Conservation (phyloP, 30 jellyfish, hydroid and myxozoan genomes). For the Chrysaora quinquecirrha region DNA sequence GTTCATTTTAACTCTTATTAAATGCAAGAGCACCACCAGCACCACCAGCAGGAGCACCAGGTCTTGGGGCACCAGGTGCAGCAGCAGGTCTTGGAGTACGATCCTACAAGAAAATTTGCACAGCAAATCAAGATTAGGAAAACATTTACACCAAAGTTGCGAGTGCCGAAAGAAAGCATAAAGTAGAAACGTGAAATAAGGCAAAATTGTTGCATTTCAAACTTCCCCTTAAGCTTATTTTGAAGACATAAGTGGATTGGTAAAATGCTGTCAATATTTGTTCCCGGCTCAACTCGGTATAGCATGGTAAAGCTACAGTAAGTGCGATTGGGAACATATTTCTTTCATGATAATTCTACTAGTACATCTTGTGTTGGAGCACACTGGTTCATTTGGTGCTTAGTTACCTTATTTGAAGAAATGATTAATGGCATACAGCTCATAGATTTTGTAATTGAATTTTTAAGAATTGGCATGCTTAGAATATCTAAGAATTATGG, state of each 20-base stretch:
- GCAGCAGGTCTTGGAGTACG: constrained; percentile 66
- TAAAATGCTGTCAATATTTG: constrained; percentile 41
- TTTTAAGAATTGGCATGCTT: too few species aligned
- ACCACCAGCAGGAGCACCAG: constrained; percentile 56
- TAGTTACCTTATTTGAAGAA: too few species aligned
- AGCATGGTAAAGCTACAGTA: constrained; percentile 45
- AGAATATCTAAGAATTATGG: too few species aligned
- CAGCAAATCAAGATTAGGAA: too few species aligned
- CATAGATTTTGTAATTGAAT: too few species aligned
- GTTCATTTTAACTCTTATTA: constrained; percentile 31
- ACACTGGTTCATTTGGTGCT: too few species aligned
- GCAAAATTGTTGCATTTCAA: constrained; percentile 41
- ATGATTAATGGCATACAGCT: too few species aligned
- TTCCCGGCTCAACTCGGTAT: constrained; percentile 68
- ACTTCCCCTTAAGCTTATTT: constrained; percentile 27
- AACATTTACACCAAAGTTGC: too few species aligned
- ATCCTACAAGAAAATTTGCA: constrained; percentile 31
- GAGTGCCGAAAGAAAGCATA: too few species aligned
- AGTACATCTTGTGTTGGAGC: too few species aligned
- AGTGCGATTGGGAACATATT: constrained; percentile 81
- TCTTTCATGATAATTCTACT: too few species aligned
- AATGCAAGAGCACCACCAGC: constrained; percentile 65
- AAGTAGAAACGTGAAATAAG: too few species aligned
- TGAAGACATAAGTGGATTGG: constrained; percentile 39
- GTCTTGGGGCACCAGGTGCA: constrained; percentile 72